Conservation (phyloP, 2,888 invertebrate species). For the Leptothorax acervorum region DNA sequence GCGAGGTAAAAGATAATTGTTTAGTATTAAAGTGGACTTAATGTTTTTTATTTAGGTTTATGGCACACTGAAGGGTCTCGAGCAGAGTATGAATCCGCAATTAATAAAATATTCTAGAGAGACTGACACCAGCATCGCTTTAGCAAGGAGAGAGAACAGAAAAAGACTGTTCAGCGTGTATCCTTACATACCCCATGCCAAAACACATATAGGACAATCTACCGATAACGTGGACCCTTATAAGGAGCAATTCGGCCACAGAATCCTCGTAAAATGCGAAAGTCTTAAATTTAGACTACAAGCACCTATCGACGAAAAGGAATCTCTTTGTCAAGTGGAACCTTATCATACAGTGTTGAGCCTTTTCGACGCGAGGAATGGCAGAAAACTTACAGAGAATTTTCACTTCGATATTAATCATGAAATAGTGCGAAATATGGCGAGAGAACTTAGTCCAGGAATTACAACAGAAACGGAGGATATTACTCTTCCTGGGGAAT, state of each 20-base stretch:
- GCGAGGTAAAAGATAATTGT: neutral
- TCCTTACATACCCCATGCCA: conserved; percentile 87
- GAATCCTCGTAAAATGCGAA: conserved; percentile 94
- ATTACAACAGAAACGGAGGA: conserved; percentile 87
- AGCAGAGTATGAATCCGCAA: conserved; percentile 97
- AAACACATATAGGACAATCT: conserved; percentile 76
- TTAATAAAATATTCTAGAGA: conserved; percentile 96
- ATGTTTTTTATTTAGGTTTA: conserved; percentile 86
- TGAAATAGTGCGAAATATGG: conserved; percentile 89
- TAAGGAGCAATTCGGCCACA: conserved; percentile 95
- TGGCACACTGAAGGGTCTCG: conserved; percentile 94
- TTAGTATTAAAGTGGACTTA: conserved; percentile 23
- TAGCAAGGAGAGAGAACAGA: conserved; percentile 92
- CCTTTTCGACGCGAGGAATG: conserved; percentile 95
- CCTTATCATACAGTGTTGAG: conserved; percentile 97
- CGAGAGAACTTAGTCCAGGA: conserved; percentile 87
- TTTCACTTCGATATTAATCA: conserved; percentile 96
- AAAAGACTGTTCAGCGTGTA: conserved; percentile 92
- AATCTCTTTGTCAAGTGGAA: conserved; percentile 94
- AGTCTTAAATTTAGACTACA: conserved; percentile 94
- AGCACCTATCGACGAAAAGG: conserved; percentile 92
- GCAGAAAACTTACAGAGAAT: conserved; percentile 96
- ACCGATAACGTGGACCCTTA: conserved; percentile 91
- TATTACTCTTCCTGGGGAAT: conserved; percentile 88
- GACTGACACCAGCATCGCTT: conserved; percentile 94